Evolutionary conservation across 2,797 vertebrate species (phyloP), one percentile per base, ranked within the genome.

Genomic region (Arremon brunneinucha): DNA sequence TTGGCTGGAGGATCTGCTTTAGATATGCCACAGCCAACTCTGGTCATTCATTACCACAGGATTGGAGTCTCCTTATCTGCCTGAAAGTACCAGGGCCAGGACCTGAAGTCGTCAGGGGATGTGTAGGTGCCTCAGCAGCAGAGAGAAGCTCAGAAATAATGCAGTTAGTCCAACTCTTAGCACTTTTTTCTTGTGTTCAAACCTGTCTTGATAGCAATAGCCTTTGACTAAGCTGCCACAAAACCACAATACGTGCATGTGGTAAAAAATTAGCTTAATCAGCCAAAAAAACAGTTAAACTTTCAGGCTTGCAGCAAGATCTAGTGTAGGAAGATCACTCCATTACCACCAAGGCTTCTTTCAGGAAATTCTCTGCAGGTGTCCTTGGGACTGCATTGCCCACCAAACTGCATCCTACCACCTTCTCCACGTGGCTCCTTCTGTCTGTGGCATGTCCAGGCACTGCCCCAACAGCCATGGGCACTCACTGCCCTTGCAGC

Each of bases 391-490:
- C 17, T n/a, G 8, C 60, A 43, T 43, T 8, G 12, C 47, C 34
- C 34, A 60, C 49, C n/a, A 77, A 68, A 53, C 19, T 84, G 30
- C n/a, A 15, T 30, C 32, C 35, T 67, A 7, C 9, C 32, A 3
- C 50, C 22, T 50, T 55, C 47, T 62, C 39, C 12, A 7, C 26
- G 19, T 85, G 16, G 18, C 46, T 64, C 6, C 41, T 76, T 55
- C 83, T 72, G 59, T 37, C 37, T 34, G 23, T 0, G 0, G 12
- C 0, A 0, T 20, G 30, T 35, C 46, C 50, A 64, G 26, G 46
- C 1, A 0, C 34, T 87, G 26, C 24, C n/a, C 15, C 22, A 11
- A 2, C 0, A 8, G 44, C 64, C 41, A 12, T n/a, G 60, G 50
- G 55, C 6, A 5, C 32, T 44, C 56, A 2, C 32, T 35, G 30